Percentiles rank a stretch among this genome's conserved stretches.
Conservation (phyloP, 2,888 invertebrate species). For the Rhorus exstirpatorius region DNA sequence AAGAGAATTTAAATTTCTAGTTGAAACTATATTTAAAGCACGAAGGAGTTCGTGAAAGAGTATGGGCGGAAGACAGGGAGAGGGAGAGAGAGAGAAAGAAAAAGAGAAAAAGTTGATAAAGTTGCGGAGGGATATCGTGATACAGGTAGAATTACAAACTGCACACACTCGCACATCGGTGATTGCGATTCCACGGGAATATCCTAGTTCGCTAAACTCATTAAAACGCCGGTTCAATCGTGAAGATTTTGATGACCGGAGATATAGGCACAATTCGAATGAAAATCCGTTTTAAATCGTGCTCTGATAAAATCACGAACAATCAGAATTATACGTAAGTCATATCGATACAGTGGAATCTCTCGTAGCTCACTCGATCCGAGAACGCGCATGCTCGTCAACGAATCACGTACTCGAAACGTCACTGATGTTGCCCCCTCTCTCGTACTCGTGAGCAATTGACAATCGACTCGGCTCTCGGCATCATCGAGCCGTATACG, state of each 20-base stretch:
- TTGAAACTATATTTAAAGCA: constrained; percentile 53
- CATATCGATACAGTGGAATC: too few relatives aligned
- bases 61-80: background rate
- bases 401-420: too few relatives aligned
- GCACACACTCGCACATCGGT: constrained; percentile 22
- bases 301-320: background rate
- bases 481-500: too few relatives aligned
- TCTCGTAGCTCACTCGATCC: too few relatives aligned
- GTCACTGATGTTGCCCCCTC: too few relatives aligned
- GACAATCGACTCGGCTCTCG: too few relatives aligned
- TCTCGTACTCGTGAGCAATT: too few relatives aligned
- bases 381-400: too few relatives aligned
- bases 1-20: constrained; percentile 42
- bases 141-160: constrained; percentile 13
- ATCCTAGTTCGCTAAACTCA: constrained; percentile 56
- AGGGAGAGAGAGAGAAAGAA: constrained; percentile 10
- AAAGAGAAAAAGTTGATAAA: constrained; percentile 26
- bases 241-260: constrained; percentile 19
- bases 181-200: constrained; percentile 49
- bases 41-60: constrained; percentile 40
- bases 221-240: constrained; percentile 52
- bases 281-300: background rate
- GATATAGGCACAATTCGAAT: constrained; percentile 12
- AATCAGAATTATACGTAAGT: too few relatives aligned
- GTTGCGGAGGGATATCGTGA: constrained; percentile 34